Evolutionary conservation across 2,888 invertebrate genomes (phyloP).

Genomic region (Lissocephala sabroskyi): DNA sequence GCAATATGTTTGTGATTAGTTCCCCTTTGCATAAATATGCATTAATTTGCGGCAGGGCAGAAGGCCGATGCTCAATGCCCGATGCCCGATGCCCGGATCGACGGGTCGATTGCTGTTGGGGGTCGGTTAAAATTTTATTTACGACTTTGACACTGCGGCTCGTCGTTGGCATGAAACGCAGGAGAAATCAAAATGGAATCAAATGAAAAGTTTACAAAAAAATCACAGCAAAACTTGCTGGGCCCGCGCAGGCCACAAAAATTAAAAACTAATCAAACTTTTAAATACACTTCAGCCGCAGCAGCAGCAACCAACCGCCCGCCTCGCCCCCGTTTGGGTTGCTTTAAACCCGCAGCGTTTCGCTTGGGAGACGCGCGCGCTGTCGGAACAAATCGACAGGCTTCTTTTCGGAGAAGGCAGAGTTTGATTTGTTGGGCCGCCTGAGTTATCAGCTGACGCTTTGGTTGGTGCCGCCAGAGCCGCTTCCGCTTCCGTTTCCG

Average conservation of each 20-base stretch:
- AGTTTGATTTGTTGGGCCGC: constrained; percentile 57
- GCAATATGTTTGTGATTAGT: constrained; percentile 59
- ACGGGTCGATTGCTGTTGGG: no score
- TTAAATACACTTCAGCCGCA: constrained; percentile 67
- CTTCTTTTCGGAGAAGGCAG: constrained; percentile 47
- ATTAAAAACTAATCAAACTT: constrained; percentile 66
- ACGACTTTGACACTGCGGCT: constrained; percentile 2
- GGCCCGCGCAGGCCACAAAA: constrained; percentile 36
- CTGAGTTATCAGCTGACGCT: no score
- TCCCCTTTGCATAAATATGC: constrained; percentile 49
- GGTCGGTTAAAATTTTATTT: constrained; percentile 11
- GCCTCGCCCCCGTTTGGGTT: no score
- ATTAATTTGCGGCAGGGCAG: constrained; percentile 9
- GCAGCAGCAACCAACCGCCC: constrained; percentile 3
- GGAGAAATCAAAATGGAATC: constrained; percentile 13
- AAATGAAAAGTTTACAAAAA: constrained; percentile 28
- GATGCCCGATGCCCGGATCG: no score
- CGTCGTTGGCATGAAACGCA: no score
- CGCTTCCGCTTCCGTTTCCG: constrained; percentile 26
- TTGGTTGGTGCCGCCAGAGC: constrained; percentile 1
- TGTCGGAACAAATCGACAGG: constrained; percentile 50
- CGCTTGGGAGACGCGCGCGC: not conserved
- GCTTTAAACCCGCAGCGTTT: not conserved
- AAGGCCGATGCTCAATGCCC: not conserved
- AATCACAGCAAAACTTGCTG: not conserved